A percentile compares a stretch with the other conserved stretches of the same genome.
Conservation (phyloP, 2,888 invertebrate species). For the Anagyrus pseudococci region DNA sequence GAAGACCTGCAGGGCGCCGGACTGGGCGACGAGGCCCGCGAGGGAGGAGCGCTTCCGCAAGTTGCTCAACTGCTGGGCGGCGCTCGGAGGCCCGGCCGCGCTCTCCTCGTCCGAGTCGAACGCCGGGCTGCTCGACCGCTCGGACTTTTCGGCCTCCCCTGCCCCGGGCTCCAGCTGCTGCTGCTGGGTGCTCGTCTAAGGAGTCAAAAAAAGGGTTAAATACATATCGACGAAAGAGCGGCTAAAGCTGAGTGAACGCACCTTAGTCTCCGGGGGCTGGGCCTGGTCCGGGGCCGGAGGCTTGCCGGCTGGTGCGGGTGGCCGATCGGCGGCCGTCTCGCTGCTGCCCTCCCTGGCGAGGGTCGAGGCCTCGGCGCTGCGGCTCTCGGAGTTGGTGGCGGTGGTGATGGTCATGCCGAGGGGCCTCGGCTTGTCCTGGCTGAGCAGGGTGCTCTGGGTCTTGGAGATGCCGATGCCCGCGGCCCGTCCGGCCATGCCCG, state of each 20-base stretch:
- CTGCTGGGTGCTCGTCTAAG: background rate
- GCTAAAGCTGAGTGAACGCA: constrained; percentile 20
- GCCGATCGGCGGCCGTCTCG: background rate
- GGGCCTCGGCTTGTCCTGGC: constrained; percentile 74
- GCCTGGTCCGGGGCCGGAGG: constrained; percentile 27
- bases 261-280: constrained; percentile 32
- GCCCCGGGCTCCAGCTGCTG: constrained; percentile 44
- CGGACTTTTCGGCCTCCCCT: constrained; percentile 74
- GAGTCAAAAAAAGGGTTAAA: background rate
- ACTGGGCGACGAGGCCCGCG: constrained; percentile 74
- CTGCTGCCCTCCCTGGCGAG: constrained; percentile 55
- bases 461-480: constrained; percentile 87
- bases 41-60: constrained; percentile 71
- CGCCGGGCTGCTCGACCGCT: constrained; percentile 89
- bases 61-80: constrained; percentile 51
- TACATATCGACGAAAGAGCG: background rate
- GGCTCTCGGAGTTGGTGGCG: constrained; percentile 50
- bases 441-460: constrained; percentile 71
- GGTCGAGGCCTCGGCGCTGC: constrained; percentile 28
- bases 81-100: constrained; percentile 62
- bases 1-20: constrained; percentile 65
- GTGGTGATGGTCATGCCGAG: constrained; percentile 68
- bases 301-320: constrained; percentile 37
- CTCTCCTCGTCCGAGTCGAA: constrained; percentile 96
- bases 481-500: constrained; percentile 87